These are phyloP conservation scores for Pammene aurita DNA, from an alignment of 2,888 invertebrate species.

Conservation along the genomic window DNA sequence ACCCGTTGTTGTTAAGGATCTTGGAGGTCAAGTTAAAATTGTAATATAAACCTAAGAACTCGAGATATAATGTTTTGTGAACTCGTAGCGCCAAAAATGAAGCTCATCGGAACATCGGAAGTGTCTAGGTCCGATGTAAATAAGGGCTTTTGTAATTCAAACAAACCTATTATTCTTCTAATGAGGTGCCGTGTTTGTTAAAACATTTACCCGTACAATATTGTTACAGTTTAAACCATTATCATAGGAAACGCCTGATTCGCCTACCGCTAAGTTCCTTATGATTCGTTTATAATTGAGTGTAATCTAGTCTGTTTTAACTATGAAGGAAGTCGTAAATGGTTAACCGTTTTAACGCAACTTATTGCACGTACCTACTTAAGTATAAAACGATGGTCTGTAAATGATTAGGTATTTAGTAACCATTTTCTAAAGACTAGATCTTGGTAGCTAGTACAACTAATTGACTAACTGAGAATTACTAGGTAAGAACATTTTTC, in stretches of 20 bases:
- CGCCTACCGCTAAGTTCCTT: slow-evolving; percentile 20
- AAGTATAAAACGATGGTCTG: too few relatives aligned
- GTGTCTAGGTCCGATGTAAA: slow-evolving; percentile 42
- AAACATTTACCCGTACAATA: too few relatives aligned
- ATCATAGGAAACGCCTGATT: slow-evolving; percentile 23
- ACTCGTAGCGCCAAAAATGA: too few relatives aligned
- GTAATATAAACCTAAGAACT: too few relatives aligned
- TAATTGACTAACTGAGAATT: too few relatives aligned
- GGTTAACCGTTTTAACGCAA: slow-evolving; percentile 9
- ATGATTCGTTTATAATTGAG: slow-evolving; percentile 19
- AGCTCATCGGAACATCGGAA: slow-evolving; percentile 40
- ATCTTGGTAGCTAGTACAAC: too few relatives aligned
- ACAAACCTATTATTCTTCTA: too few relatives aligned
- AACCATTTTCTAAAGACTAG: too few relatives aligned
- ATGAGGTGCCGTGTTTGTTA: too few relatives aligned
- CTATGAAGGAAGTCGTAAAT: slow-evolving; percentile 26
- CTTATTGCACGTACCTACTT: not conserved
- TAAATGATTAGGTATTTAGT: too few relatives aligned
- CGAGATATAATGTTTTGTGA: too few relatives aligned
- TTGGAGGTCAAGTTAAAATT: not conserved
- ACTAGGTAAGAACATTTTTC: too few relatives aligned
- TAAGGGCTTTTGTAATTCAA: slow-evolving; percentile 55
- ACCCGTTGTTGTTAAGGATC: not conserved
- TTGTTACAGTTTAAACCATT: not conserved
- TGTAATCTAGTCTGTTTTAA: slow-evolving; percentile 12